Evolutionary conservation across 1,140 invertebrate species (phyloP).

Genomic region (Brachystomella parvula): DNA sequence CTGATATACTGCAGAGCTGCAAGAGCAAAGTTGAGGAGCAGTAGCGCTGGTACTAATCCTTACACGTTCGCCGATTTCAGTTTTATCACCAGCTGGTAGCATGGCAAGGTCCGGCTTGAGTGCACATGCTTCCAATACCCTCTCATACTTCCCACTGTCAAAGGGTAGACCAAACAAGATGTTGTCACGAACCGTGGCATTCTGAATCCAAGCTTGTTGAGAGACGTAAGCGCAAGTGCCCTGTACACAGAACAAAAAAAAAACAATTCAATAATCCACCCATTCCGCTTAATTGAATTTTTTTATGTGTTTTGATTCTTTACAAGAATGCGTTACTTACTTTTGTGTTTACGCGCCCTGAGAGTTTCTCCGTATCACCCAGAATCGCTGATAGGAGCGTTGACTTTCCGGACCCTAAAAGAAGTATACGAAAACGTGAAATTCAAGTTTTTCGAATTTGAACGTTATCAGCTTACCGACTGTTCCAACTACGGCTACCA

Average conservation of each 20-base stretch:
- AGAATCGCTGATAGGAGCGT: constrained; percentile 50
- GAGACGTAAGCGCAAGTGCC: constrained; percentile 45
- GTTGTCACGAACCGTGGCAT: constrained; percentile 80
- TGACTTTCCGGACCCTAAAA: constrained; percentile 53
- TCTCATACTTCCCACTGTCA: constrained; percentile 43
- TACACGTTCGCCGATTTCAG: constrained; percentile 84
- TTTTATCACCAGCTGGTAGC: constrained; percentile 76
- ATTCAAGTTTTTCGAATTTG: background rate
- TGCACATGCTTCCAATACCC: constrained; percentile 74
- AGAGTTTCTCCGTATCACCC: constrained; percentile 47
- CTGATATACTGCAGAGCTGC: constrained; percentile 13
- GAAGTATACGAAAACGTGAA: constrained; percentile 37
- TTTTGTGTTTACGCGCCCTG: constrained; percentile 43
- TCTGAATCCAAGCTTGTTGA: constrained; percentile 60
- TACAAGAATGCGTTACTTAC: too few species aligned
- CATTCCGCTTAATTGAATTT: too few species aligned
- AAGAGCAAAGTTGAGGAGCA: too few species aligned
- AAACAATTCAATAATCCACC: too few species aligned
- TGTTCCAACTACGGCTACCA: too few species aligned
- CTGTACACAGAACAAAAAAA: too few species aligned
- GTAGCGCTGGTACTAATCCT: too few species aligned
- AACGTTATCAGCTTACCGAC: background rate
- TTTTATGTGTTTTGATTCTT: too few species aligned
- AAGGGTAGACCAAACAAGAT: constrained; percentile 67
- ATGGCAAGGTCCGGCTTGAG: constrained; percentile 75